A percentile compares a stretch with the other conserved stretches of the same genome.
Conservation (phyloP, 2,113 vertebrate genomes). For the Petrocephalus zakoni region DNA sequence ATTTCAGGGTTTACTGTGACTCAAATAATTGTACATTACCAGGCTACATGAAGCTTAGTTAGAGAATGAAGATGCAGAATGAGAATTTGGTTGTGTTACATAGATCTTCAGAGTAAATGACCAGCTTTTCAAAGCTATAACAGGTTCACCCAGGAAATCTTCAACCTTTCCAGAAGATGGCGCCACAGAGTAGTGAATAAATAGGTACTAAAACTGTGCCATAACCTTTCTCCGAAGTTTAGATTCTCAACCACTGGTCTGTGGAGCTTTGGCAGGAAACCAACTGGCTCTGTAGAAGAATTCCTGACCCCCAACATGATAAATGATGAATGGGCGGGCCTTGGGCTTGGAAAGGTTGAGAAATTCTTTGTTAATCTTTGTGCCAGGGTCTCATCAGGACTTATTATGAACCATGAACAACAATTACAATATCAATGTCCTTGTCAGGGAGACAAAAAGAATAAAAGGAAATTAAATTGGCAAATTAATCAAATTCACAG, state of each 20-base stretch:
- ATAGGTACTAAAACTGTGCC: neutral
- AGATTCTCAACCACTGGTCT: neutral
- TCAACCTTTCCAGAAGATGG: neutral
- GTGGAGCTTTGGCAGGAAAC: neutral
- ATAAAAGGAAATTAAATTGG: slow-evolving; percentile 13
- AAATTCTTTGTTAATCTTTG: neutral
- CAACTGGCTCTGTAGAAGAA: neutral
- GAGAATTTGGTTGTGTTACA: too few relatives aligned
- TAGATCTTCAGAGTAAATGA: neutral
- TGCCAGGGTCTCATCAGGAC: neutral
- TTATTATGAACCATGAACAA: slow-evolving; percentile 4
- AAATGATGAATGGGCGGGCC: neutral
- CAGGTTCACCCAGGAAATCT: neutral
- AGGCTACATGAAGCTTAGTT: neutral
- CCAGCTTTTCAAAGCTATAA: neutral
- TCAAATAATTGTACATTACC: neutral
- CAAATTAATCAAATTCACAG: slow-evolving; percentile 3
- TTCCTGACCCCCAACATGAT: neutral
- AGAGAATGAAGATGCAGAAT: neutral
- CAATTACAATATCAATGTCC: neutral
- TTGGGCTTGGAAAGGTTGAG: neutral
- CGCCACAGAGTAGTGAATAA: neutral
- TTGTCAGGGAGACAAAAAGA: neutral
- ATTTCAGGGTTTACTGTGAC: neutral
- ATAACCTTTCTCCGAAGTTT: neutral